Conservation (phyloP, 1,140 invertebrate genomes). For the Microplitis demolitor region DNA sequence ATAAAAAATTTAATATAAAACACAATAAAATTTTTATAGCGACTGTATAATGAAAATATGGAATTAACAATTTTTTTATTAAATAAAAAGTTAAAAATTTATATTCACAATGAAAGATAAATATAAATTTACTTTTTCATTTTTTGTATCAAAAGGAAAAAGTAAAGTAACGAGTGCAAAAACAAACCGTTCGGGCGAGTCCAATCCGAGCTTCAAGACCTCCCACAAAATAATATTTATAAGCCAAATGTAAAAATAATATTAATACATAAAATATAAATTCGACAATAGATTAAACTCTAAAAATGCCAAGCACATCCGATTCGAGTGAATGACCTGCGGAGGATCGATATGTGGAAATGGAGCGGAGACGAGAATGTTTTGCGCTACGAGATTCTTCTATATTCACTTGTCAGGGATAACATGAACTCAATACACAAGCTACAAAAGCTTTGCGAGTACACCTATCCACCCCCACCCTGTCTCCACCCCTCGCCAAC, state of each 20-base stretch:
- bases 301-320: neutral
- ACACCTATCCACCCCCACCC: neutral
- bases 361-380: neutral
- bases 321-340: conserved; percentile 3
- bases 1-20: neutral
- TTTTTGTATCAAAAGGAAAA: no score
- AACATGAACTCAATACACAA: neutral
- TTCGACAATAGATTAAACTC: neutral
- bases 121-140: no score
- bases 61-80: neutral
- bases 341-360: conserved; percentile 7
- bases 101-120: no score
- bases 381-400: neutral
- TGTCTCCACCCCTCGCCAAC: no score
- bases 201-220: no score
- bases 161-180: no score
- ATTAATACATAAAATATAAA: neutral
- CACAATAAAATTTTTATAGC: neutral
- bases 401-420: neutral
- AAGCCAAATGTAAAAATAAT: neutral
- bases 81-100: no score
- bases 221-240: neutral
- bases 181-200: no score
- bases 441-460: conserved; percentile 6
- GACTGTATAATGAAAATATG: neutral